phyloP scores from a whole-genome alignment of 2,113 vertebrate species.

The Peromyscus maniculatus region DNA sequence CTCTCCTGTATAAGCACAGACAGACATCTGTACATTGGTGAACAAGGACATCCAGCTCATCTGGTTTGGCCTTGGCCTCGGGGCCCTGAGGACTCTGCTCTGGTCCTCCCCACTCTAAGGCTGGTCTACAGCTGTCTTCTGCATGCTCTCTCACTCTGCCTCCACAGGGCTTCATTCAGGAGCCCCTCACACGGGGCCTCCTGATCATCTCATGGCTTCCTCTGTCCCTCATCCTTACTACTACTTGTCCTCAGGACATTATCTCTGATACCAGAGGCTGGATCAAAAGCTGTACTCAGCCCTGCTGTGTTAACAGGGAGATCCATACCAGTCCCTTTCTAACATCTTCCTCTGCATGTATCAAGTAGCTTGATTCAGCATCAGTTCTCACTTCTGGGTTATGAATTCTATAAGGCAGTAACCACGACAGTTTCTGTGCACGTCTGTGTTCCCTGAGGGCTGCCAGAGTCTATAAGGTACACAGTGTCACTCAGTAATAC shows the following conservation, averaged over 20 bases:
- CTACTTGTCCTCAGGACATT: not conserved
- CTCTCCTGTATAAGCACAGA: not conserved
- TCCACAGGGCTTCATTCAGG: not conserved
- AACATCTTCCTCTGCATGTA: not conserved
- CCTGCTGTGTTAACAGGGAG: not conserved
- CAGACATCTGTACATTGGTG: accelerated
- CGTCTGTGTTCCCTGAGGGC: not conserved
- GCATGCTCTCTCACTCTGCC: not conserved
- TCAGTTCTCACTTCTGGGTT: not conserved
- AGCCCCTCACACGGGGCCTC: not conserved
- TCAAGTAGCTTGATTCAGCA: not conserved
- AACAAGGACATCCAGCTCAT: not conserved
- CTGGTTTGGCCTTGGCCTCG: not conserved
- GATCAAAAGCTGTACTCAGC: not conserved
- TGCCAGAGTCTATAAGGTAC: not conserved
- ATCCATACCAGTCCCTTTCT: not conserved
- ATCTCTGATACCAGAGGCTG: not conserved
- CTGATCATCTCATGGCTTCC: not conserved
- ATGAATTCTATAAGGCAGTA: not conserved
- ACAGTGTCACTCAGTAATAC: not conserved
- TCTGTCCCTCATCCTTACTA: not conserved
- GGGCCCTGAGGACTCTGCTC: accelerated
- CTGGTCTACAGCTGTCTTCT: not conserved
- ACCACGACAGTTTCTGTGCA: not conserved
- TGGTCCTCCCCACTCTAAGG: not conserved